Percentiles rank a stretch among this genome's conserved stretches.
Conservation (phyloP, 2,797 vertebrate genomes). For the Acipenser transmontanus region DNA sequence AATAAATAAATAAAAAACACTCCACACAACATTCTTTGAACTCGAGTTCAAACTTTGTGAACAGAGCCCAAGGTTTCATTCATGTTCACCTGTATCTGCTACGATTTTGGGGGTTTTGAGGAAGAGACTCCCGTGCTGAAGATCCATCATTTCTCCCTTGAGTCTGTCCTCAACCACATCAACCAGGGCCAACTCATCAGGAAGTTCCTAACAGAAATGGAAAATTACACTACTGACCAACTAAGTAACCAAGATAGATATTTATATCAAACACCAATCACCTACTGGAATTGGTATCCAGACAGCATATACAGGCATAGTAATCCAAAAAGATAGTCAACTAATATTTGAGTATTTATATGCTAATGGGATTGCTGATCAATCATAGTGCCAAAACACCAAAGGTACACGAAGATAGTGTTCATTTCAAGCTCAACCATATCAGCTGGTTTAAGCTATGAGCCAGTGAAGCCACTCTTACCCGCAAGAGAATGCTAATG, state of each 20-base stretch:
- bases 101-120: constrained; percentile 86
- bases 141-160: constrained; percentile 92
- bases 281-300: too few species aligned
- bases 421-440: too few species aligned
- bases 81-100: constrained; percentile 76
- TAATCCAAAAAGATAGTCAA: too few species aligned
- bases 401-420: not conserved
- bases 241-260: too few species aligned
- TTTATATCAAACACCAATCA: too few species aligned
- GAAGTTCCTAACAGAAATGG: constrained; percentile 59
- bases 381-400: not conserved
- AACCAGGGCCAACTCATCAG: constrained; percentile 87
- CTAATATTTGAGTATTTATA: too few species aligned
- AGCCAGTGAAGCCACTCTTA: constrained; percentile 40
- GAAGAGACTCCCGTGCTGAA: constrained; percentile 89
- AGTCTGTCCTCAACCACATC: constrained; percentile 92
- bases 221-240: not conserved
- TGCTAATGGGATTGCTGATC: not conserved
- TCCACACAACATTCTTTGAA: too few species aligned
- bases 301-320: too few species aligned
- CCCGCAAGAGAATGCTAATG: constrained; percentile 82
- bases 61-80: too few species aligned
- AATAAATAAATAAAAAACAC: not conserved
- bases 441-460: too few species aligned
- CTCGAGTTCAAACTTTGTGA: not conserved